Conservation (phyloP, 2,888 invertebrate species). For the Hemistola chrysoprasaria region DNA sequence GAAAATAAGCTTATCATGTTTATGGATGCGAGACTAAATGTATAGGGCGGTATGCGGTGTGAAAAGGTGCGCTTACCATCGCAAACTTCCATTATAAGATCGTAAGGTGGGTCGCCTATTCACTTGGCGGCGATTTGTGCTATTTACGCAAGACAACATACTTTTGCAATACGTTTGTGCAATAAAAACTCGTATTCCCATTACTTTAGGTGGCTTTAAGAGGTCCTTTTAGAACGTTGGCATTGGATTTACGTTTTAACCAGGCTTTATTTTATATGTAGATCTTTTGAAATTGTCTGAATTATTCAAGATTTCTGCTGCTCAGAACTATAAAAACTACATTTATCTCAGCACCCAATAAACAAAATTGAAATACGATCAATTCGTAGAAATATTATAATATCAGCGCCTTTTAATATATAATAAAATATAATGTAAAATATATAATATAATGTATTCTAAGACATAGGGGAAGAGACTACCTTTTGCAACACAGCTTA, state of each 20-base stretch:
- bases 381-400: no score
- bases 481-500: no score
- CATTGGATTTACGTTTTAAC: no score
- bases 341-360: not conserved
- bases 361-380: no score
- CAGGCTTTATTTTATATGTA: no score
- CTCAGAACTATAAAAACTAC: no score
- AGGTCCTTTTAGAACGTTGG: slow-evolving; percentile 10
- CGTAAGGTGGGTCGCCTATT: slow-evolving; percentile 45
- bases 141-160: slow-evolving; percentile 14
- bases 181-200: slow-evolving; percentile 12
- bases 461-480: no score
- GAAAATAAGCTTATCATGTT: slow-evolving; percentile 77
- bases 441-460: no score
- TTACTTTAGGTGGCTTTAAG: slow-evolving; percentile 5
- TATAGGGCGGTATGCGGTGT: slow-evolving; percentile 52
- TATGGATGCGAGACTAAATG: slow-evolving; percentile 66
- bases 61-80: slow-evolving; percentile 58
- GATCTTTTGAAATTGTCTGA: no score
- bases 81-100: slow-evolving; percentile 59
- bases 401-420: not conserved
- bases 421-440: no score
- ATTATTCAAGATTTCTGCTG: no score
- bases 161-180: slow-evolving; percentile 15
- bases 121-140: slow-evolving; percentile 38